Base-by-base conservation (phyloP, 1,140 invertebrate species). In the Aphaenogaster rudis region DNA sequence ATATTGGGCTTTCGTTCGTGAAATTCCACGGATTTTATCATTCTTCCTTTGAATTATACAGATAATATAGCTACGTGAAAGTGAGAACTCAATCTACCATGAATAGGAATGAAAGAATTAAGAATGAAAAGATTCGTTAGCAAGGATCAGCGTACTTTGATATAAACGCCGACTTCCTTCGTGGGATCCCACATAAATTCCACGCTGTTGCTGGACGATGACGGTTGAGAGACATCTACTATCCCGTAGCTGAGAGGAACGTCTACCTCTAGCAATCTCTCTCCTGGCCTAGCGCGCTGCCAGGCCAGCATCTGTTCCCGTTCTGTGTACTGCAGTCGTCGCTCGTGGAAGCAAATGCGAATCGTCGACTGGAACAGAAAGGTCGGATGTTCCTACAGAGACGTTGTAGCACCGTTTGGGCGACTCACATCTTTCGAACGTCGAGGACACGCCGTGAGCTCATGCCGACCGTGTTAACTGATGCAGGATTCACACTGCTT, bases 181-280 rank as follows among this genome's bases (percentile, higher is more conserved):
- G 98, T 98, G 0, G 99, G 98, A 96, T 99, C 99, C 99, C 99
- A 99, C 88, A 97, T 97, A 91, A 99, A 98, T 92, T 99, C 98
- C 28, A 98, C 96, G 11, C 97, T 96, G 95, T 99, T 99, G 74
- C 95, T 96, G 5, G 96, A 95, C 3, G 96, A 95, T 0, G 96
- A 95, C 77, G 98, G 97, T 94, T 99, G 97, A 42, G 96, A 95
- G 13, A 99, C 97, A 91, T 99, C 97, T 66, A 97, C 97, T 80
- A 99, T 96, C 1, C 99, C 99, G 94, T 99, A 99, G 9, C 98
- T 99, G 3, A 99, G 95, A 0, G 99, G 99, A 9, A 99, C 97
- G 94, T 99, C 99, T 64, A 98, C 97, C 96, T 99, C 99, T 0
- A 99, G 95, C 87, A 99, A 98, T 88, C 98, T 96, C 94, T 99